A percentile compares a stretch with the other conserved stretches of the same genome.
Evolutionary conservation across 2,888 invertebrate genomes (phyloP).

Genomic region (Malacosoma neustria): DNA sequence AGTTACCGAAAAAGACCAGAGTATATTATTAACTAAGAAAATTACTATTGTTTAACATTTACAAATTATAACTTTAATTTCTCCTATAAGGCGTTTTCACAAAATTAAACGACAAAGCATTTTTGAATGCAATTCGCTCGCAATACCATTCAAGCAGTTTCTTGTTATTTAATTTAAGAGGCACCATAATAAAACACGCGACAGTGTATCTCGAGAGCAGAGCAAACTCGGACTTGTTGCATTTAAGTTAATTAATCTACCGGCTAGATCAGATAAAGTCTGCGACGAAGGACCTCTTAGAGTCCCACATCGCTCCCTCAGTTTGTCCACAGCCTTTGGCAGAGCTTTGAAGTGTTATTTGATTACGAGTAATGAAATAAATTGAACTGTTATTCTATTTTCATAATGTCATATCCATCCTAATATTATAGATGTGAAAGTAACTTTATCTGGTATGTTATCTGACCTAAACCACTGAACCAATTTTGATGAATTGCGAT

Average conservation of each 20-base stretch:
- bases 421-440: no score
- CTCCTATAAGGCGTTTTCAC: no score
- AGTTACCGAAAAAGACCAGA: no score
- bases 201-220: conserved; percentile 58
- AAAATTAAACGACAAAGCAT: neutral
- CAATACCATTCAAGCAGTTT: conserved; percentile 19
- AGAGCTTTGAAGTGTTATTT: neutral
- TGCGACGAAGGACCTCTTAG: conserved; percentile 40
- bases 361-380: neutral
- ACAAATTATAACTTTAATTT: no score
- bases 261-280: conserved; percentile 59
- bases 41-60: no score
- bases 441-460: no score
- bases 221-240: conserved; percentile 71
- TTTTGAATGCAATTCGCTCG: conserved; percentile 12
- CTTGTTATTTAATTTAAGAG: conserved; percentile 59
- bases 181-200: conserved; percentile 62
- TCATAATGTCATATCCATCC: no score
- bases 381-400: no score
- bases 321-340: conserved; percentile 18
- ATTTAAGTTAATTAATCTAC: conserved; percentile 71
- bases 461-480: no score
- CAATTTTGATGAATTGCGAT: no score
- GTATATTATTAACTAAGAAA: no score
- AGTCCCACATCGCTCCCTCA: conserved; percentile 19